These are phyloP conservation scores for Prionailurus bengalensis DNA, from an alignment of 2,113 vertebrate genomes.

Conservation along the genomic window DNA sequence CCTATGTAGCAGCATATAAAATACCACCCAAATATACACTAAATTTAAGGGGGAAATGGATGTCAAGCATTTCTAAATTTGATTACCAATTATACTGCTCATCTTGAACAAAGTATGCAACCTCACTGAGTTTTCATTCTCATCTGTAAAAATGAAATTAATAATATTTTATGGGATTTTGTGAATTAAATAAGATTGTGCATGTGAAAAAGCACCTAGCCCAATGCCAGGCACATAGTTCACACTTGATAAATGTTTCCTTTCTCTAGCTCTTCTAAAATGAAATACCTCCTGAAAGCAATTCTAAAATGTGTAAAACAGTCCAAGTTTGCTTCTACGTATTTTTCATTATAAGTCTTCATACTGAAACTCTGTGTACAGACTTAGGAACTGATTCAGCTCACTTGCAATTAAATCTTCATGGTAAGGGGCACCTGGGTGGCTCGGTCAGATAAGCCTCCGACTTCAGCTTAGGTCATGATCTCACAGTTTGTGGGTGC, in stretches of 20 bases:
- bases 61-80: neutral
- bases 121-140: neutral
- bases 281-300: conserved; percentile 48
- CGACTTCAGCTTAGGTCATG: too few relatives aligned
- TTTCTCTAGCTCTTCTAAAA: conserved; percentile 38
- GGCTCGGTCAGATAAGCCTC: too few relatives aligned
- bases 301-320: conserved; percentile 21
- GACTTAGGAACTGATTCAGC: neutral
- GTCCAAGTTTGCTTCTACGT: neutral
- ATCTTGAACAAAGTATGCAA: neutral
- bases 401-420: neutral
- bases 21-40: neutral
- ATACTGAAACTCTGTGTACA: neutral
- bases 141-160: conserved; percentile 42
- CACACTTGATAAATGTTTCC: neutral
- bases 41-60: neutral
- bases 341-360: conserved; percentile 21
- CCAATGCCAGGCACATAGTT: conserved; percentile 9
- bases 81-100: neutral
- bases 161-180: neutral
- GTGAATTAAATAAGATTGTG: neutral
- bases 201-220: neutral
- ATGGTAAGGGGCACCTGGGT: neutral
- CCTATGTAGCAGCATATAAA: neutral
- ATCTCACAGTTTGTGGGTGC: too few relatives aligned